phyloP scores from a whole-genome alignment of 1,140 invertebrate genomes.

The Neodiprion virginianus region DNA sequence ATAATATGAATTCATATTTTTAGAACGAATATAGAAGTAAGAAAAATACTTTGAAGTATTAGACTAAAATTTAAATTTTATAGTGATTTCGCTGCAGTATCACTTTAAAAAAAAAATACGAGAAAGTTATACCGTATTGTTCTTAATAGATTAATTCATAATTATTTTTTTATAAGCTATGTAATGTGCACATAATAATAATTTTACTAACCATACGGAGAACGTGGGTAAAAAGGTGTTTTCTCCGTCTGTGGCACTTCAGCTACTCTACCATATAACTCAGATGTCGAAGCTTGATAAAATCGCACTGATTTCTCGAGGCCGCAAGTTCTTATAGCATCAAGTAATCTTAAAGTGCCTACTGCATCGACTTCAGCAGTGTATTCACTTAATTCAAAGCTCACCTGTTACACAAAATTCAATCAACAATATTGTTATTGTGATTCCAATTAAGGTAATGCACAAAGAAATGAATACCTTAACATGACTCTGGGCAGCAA shows the following conservation, averaged over 20 bases:
- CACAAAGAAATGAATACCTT: slow-evolving; percentile 74
- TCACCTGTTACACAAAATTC: slow-evolving; percentile 67
- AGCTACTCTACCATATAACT: slow-evolving; percentile 96
- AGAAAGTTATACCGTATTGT: too few species aligned
- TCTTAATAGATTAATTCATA: too few species aligned
- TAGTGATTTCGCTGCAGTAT: too few species aligned
- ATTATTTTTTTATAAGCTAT: too few species aligned
- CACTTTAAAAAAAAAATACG: too few species aligned
- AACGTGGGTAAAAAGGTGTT: slow-evolving; percentile 98
- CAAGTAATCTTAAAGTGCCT: slow-evolving; percentile 93
- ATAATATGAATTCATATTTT: too few species aligned
- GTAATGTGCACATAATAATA: neutral
- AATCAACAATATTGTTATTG: slow-evolving; percentile 15
- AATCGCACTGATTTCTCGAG: slow-evolving; percentile 87
- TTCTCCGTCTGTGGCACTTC: slow-evolving; percentile 97
- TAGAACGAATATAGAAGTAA: too few species aligned
- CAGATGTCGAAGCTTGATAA: slow-evolving; percentile 99
- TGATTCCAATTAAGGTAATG: neutral
- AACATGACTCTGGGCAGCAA: slow-evolving; percentile 99
- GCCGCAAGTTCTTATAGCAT: slow-evolving; percentile 93
- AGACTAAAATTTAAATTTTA: too few species aligned
- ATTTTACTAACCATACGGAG: slow-evolving; percentile 90
- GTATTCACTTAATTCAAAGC: slow-evolving; percentile 98
- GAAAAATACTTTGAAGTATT: too few species aligned
- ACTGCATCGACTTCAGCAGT: slow-evolving; percentile 98